phyloP scores from a whole-genome alignment of 2,888 invertebrate genomes.

The Celastrina argiolus region DNA sequence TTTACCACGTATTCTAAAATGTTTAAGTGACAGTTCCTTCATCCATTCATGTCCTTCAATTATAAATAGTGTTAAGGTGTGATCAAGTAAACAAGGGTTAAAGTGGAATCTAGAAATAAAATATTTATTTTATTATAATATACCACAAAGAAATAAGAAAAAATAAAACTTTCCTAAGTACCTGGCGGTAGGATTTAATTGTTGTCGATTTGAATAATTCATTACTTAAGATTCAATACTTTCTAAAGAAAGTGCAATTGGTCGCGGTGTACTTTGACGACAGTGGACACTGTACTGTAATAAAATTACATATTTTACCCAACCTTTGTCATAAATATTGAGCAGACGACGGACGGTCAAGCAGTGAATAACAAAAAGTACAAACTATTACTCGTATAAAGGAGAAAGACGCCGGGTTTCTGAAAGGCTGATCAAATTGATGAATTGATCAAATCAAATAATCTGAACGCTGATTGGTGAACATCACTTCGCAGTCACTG shows the following conservation, averaged over 20 bases:
- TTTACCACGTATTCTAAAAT: no score
- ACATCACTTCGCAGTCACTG: no score
- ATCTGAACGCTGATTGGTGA: no score
- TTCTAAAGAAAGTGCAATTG: constrained; percentile 20
- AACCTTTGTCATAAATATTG: constrained; percentile 16
- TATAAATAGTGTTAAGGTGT: no score
- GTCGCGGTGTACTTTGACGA: constrained; percentile 15
- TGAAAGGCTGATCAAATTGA: no score
- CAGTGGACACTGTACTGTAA: not conserved
- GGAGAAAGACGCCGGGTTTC: no score
- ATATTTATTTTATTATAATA: not conserved
- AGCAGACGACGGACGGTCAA: constrained; percentile 12
- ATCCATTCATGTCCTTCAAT: no score
- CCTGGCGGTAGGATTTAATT: not conserved
- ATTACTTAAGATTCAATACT: constrained; percentile 14
- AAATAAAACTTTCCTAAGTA: not conserved
- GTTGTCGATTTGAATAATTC: not conserved
- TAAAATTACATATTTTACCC: constrained; percentile 10
- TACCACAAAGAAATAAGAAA: not conserved
- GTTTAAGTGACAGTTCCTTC: no score
- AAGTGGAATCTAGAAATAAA: no score
- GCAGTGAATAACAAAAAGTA: not conserved
- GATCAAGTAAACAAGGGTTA: no score
- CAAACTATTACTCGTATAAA: no score
- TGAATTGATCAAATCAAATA: no score